Evolutionary conservation across 2,113 vertebrate species (phyloP), one percentile per base, ranked within the genome.

Genomic region (Microcebus lehilahytsara): DNA sequence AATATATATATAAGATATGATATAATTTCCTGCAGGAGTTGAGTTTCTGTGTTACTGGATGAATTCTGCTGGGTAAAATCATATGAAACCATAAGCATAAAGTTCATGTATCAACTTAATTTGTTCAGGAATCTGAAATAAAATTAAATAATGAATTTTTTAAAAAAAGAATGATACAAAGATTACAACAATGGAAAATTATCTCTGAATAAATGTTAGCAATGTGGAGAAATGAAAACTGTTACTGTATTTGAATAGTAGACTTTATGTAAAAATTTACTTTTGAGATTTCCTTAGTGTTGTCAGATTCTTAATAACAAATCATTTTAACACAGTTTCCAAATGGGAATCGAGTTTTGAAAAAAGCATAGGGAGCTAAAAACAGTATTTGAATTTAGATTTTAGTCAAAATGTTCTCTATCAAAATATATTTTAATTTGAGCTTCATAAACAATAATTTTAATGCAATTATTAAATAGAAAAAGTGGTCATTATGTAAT

Each of bases 401-500:
- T 88, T 91, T 85, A 75, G 58, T 83, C 42, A 84, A 91, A 85
- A 51, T 71, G 8, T 77, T 85, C 80, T 95, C 85, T 74, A 23
- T 40, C 69, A 67, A 93, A 88, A 51, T 91, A 75, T 91, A 9
- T 75, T 92, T 83, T 94, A 81, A 90, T 78, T 78, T 49, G 30
- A 42, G 80, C 64, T 85, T 93, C 80, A 66, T 93, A 92, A 97
- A 89, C 89, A 95, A 89, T 69, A 67, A 86, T 91, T 74, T 91
- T 42, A 91, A 86, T 49, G 23, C 13, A 94, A 91, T 93, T 91
- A 88, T 83, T 95, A 87, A 92, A 49, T 51, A 91, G 80, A 95
- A 95, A 97, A 92, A 14, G 25, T 92, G 89, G 49, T 16, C 40
- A 42, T 72, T 51, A 7, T 85, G 10, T 58, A 71, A 93, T 96